A percentile compares a stretch with the other conserved stretches of the same genome.
Evolutionary conservation across 2,797 vertebrate species (phyloP).

Genomic region (Arrhamphus sclerolepis): DNA sequence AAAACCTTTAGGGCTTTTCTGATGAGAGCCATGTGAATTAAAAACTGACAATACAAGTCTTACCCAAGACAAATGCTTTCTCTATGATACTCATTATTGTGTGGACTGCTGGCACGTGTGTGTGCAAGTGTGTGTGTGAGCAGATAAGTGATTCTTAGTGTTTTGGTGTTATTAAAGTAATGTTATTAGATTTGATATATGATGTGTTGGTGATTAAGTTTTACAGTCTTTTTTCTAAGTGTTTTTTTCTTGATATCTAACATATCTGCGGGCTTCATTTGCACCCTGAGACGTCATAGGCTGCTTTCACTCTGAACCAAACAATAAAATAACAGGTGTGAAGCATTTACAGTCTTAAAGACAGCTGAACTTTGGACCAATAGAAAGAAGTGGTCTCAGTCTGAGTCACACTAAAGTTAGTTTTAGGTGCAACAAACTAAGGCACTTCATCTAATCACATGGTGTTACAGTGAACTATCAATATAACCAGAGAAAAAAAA

Average conservation of each 20-base stretch:
- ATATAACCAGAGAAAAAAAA: too few relatives aligned
- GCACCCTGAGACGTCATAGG: neutral
- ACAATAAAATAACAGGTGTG: too few relatives aligned
- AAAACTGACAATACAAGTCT: constrained; percentile 69
- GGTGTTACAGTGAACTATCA: too few relatives aligned
- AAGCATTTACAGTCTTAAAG: too few relatives aligned
- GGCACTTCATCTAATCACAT: too few relatives aligned
- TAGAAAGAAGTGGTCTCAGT: too few relatives aligned
- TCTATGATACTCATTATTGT: constrained; percentile 47
- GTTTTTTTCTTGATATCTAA: constrained; percentile 26
- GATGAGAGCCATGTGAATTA: constrained; percentile 69
- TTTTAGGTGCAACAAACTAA: too few relatives aligned
- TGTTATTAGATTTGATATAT: constrained; percentile 56
- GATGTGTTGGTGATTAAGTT: constrained; percentile 53
- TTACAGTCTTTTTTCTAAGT: constrained; percentile 29
- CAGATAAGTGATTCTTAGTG: constrained; percentile 11
- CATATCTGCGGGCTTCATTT: constrained; percentile 20
- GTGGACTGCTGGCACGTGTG: constrained; percentile 14
- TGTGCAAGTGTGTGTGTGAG: neutral
- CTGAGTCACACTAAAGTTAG: too few relatives aligned
- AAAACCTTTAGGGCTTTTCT: constrained; percentile 70
- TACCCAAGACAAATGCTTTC: constrained; percentile 66
- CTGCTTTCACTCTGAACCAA: neutral
- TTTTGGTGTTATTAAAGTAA: constrained; percentile 60
- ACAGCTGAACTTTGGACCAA: too few relatives aligned